Percentiles rank a stretch among this genome's conserved stretches.
phyloP scores from a whole-genome alignment of 2,113 vertebrate species.

The Elaphurus davidianus region DNA sequence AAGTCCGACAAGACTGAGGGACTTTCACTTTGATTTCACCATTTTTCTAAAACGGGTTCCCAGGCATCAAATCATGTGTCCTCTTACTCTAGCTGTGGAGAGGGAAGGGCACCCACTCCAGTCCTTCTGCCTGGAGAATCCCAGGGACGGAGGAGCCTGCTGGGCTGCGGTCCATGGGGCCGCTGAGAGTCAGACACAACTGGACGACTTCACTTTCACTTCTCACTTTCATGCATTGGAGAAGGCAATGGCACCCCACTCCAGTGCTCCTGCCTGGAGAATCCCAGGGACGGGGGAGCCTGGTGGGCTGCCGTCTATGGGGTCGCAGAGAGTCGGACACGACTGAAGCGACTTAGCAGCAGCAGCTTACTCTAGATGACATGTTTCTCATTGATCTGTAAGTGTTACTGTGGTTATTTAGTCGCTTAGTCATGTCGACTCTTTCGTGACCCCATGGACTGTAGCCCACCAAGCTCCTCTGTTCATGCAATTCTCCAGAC shows the following conservation, averaged over 20 bases:
- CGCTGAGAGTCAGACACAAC: fast-evolving
- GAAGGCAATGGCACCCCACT: neutral
- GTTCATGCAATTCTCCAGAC: neutral
- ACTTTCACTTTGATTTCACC: neutral
- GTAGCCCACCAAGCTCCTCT: neutral
- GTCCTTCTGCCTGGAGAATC: neutral
- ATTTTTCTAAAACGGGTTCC: neutral
- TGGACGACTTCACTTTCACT: neutral
- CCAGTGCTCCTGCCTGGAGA: neutral
- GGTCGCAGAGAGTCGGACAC: no score
- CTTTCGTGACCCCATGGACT: neutral
- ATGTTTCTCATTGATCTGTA: slow-evolving; percentile 38
- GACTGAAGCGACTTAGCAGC: neutral
- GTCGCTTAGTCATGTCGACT: fast-evolving
- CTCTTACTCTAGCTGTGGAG: neutral
- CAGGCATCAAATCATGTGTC: neutral
- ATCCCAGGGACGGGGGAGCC: neutral
- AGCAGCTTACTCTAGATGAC: neutral
- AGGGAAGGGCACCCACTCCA: neutral
- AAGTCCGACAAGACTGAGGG: fast-evolving
- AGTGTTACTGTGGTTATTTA: neutral
- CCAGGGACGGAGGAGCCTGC: no score
- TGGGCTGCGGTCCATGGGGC: neutral
- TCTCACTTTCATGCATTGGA: neutral
- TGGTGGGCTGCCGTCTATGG: no score